phyloP scores from a whole-genome alignment of 1,140 invertebrate genomes.

The Trachelipus rathkii region DNA sequence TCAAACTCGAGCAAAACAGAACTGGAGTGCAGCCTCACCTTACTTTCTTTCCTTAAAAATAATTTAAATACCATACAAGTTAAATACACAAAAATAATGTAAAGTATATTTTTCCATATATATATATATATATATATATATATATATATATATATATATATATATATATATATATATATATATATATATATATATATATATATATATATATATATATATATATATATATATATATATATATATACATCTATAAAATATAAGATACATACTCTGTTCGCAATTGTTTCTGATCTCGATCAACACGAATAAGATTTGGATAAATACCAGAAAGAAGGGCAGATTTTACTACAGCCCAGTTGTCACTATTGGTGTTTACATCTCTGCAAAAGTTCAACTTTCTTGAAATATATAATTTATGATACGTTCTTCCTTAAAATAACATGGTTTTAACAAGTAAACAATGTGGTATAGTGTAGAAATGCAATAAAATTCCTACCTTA shows the following conservation, averaged over 20 bases:
- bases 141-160: not conserved
- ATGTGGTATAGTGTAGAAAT: too few species aligned
- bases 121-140: too few species aligned
- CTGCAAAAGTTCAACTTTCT: conserved; percentile 16
- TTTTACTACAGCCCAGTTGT: conserved; percentile 88
- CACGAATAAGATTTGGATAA: conserved; percentile 79
- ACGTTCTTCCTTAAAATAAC: too few species aligned
- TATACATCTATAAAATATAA: too few species aligned
- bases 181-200: not conserved
- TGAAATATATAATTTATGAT: too few species aligned
- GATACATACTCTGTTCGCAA: conserved; percentile 60
- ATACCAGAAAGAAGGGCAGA: conserved; percentile 78
- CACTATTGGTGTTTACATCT: conserved; percentile 76
- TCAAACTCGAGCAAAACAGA: conserved; percentile 61
- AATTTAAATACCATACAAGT: too few species aligned
- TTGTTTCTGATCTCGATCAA: conserved; percentile 58
- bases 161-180: not conserved
- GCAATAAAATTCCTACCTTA: conserved; percentile 51
- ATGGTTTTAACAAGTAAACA: too few species aligned
- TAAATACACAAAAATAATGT: too few species aligned
- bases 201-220: not conserved
- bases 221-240: too few species aligned
- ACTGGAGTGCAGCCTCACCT: conserved; percentile 68
- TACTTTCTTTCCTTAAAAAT: conserved; percentile 62
- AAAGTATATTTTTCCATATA: too few species aligned